A percentile compares a stretch with the other conserved stretches of the same genome.
Conservation (phyloP, 1,140 invertebrate genomes). For the Drosophila asahinai region DNA sequence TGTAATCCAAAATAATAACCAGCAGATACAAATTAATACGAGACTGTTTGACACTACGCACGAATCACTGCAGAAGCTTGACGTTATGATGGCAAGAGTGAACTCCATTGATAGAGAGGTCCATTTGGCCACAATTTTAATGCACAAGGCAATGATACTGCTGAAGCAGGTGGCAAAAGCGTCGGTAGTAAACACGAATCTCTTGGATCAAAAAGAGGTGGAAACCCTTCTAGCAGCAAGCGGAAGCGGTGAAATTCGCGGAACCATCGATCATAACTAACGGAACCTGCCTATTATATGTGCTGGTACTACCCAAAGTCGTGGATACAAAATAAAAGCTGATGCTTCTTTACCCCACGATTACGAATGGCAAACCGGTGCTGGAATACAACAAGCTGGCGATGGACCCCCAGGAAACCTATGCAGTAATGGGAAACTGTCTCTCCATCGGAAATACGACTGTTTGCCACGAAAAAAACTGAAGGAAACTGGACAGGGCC, state of each 20-base stretch:
- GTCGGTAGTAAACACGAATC: neutral
- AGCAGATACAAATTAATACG: constrained; percentile 2
- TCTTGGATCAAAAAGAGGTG: neutral
- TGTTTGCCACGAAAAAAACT: constrained; percentile 5
- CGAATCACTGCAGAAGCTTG: neutral
- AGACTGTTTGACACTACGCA: constrained; percentile 11
- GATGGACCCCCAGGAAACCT: neutral
- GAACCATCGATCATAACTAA: neutral
- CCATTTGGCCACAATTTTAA: neutral
- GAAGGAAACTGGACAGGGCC: constrained; percentile 4
- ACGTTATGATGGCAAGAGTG: neutral
- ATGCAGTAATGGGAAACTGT: constrained; percentile 4
- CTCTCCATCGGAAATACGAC: constrained; percentile 15
- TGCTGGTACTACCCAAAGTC: too few relatives aligned
- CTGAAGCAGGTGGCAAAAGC: neutral
- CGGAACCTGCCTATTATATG: neutral
- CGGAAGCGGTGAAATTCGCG: neutral
- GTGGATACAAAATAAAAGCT: neutral
- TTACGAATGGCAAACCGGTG: neutral
- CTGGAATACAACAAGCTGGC: neutral
- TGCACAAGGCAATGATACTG: constrained; percentile 10
- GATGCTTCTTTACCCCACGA: constrained; percentile 1
- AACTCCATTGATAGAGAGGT: constrained; percentile 1
- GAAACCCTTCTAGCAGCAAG: too few relatives aligned
- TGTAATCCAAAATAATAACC: neutral